These are phyloP conservation scores for Lepas anatifera DNA, from an alignment of 2,888 invertebrate species.

Conservation along the genomic window DNA sequence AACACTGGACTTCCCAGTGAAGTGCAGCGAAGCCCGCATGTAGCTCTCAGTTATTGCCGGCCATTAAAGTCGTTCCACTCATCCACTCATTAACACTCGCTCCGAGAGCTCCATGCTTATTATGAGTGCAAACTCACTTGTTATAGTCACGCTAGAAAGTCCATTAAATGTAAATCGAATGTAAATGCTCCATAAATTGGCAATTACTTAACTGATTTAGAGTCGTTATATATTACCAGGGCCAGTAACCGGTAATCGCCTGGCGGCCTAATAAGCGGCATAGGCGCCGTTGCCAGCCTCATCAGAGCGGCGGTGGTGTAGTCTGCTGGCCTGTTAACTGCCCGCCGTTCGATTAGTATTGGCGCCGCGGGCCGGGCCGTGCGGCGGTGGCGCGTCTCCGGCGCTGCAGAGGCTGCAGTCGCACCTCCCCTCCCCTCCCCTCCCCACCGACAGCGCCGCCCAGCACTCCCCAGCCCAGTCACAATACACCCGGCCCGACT, in stretches of 20 bases:
- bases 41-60: background rate
- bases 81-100: background rate
- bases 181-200: slow-evolving; percentile 11
- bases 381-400: no score
- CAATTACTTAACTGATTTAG: slow-evolving; percentile 12
- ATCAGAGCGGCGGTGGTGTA: no score
- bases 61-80: background rate
- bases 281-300: background rate
- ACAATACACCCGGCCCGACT: background rate
- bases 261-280: background rate
- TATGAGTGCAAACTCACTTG: slow-evolving; percentile 10
- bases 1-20: background rate
- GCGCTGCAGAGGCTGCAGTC: no score
- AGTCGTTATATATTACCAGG: background rate
- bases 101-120: background rate
- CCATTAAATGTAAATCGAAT: slow-evolving; percentile 9
- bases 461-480: background rate
- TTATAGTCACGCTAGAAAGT: background rate
- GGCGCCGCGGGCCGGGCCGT: no score
- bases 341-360: no score
- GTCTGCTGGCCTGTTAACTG: no score
- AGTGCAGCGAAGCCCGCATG: background rate
- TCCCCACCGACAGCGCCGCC: background rate
- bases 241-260: background rate
- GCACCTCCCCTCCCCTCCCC: no score